Base-by-base conservation (phyloP, 2,797 vertebrate genomes). In the Gobionotothen gibberifrons region DNA sequence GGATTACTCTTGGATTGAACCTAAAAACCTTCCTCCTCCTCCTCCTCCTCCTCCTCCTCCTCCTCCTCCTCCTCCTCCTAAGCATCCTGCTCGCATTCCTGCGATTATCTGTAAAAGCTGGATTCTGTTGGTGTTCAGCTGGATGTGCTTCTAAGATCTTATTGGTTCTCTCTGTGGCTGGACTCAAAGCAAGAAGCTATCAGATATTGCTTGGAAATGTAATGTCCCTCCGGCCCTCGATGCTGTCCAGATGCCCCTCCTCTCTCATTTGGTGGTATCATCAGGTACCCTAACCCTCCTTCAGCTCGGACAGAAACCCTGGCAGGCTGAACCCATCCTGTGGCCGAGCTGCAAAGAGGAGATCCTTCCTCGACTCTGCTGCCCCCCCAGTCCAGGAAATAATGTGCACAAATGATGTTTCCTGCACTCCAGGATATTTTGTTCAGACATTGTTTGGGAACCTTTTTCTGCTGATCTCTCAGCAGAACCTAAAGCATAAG, bases 1-100 rank as follows among this genome's bases (percentile, higher is more conserved):
- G 79, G 81, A 87, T 89, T 82, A 79, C 44, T 77, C 46, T 52
- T 36, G 84, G 79, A 87, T 47, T 78, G 74, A 85, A 54, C 63
- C 64, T 65, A 58, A 80, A 84, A 72, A 74, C 49, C 5, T 43
- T 59, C 66, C 56, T 76, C 61, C 54, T 36, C 32, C 7, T 36
- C 7, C 32, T 26, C 26, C 4, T 26, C 4, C 26, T 26, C 22
- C 22, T 26, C 22, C 22, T 22, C 68, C 56, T 76, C 61, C 54
- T 36, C 32, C 32, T 36, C 32, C 7, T 26, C 26, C 26, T 26
- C 26, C 26, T 26, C 26, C 26, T 32, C 72, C 72, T 74, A 59
- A 76, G 54, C 58, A 82, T 81, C 69, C 62, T 15, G 9, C 17
- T 61, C 71, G 62, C 6, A 8, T 66, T 73, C 58, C 63, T 81